Percentiles rank a stretch among this genome's conserved stretches.
Evolutionary conservation across 2,888 invertebrate species (phyloP).

Genomic region (Acheta domesticus): DNA sequence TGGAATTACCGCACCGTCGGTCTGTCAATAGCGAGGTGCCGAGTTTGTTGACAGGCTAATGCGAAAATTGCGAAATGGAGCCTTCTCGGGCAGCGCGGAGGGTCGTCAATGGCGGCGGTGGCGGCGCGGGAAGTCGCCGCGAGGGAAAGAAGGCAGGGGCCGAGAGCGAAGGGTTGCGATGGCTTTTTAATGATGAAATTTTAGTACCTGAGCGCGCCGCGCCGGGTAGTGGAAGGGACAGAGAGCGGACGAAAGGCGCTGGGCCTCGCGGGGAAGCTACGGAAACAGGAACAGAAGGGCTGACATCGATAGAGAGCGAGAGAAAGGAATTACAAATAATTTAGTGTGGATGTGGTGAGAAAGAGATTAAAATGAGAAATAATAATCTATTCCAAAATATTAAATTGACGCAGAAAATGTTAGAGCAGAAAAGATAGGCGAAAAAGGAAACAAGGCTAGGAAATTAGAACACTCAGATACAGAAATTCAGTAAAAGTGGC

Average conservation of each 20-base stretch:
- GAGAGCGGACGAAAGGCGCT: neutral
- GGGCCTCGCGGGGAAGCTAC: too few relatives aligned
- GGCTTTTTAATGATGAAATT: constrained; percentile 18
- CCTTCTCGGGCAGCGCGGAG: neutral
- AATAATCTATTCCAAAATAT: too few relatives aligned
- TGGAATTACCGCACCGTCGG: neutral
- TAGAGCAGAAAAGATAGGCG: too few relatives aligned
- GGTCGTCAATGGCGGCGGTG: neutral
- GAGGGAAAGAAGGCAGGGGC: neutral
- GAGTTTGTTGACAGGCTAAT: constrained; percentile 18
- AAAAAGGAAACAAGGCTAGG: too few relatives aligned
- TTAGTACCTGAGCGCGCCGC: neutral
- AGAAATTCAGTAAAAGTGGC: too few relatives aligned
- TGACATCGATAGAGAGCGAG: neutral
- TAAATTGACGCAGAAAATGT: too few relatives aligned
- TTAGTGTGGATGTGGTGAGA: too few relatives aligned
- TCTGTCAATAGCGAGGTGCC: constrained; percentile 9
- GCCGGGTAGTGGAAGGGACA: neutral
- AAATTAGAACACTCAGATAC: too few relatives aligned
- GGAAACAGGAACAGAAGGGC: too few relatives aligned
- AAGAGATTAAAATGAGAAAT: too few relatives aligned
- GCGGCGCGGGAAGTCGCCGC: neutral
- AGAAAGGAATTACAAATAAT: neutral
- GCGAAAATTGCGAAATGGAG: constrained; percentile 1
- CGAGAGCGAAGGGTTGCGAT: neutral